phyloP scores from a whole-genome alignment of 1,140 invertebrate species.

The Hyphantria cunea region DNA sequence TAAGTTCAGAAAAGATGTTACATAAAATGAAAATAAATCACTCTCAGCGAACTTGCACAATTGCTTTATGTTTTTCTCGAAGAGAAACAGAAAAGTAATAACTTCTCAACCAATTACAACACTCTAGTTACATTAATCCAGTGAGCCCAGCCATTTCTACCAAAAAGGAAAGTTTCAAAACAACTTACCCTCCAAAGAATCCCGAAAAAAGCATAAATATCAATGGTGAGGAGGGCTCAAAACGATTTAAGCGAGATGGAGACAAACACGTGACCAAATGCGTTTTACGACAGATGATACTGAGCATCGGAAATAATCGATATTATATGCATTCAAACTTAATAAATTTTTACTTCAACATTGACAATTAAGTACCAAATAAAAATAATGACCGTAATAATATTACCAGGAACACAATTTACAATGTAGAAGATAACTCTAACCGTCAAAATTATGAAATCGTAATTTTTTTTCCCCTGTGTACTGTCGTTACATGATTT shows the following conservation, averaged over 20 bases:
- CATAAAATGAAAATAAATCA: constrained; percentile 56
- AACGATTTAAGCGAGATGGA: constrained; percentile 47
- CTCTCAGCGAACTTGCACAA: constrained; percentile 50
- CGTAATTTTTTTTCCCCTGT: constrained; percentile 66
- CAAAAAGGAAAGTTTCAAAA: constrained; percentile 65
- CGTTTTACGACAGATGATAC: constrained; percentile 57
- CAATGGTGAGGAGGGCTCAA: constrained; percentile 57
- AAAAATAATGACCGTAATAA: constrained; percentile 29
- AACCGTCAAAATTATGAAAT: constrained; percentile 58
- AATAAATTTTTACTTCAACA: constrained; percentile 20
- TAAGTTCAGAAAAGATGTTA: constrained; percentile 48
- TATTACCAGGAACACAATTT: constrained; percentile 36
- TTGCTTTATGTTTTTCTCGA: constrained; percentile 63
- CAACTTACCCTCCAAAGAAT: constrained; percentile 56
- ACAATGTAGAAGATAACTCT: constrained; percentile 49
- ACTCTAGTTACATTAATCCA: constrained; percentile 67
- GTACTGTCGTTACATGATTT: constrained; percentile 66
- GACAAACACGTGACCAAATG: constrained; percentile 49
- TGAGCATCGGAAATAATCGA: constrained; percentile 55
- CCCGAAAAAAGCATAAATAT: constrained; percentile 69
- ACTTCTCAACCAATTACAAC: constrained; percentile 67
- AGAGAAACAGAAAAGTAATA: constrained; percentile 64
- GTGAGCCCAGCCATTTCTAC: constrained; percentile 51
- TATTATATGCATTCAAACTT: constrained; percentile 42
- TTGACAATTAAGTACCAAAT: constrained; percentile 23